Evolutionary conservation across 1,140 invertebrate species (phyloP).

Genomic region (Neoseiulus cucumeris): DNA sequence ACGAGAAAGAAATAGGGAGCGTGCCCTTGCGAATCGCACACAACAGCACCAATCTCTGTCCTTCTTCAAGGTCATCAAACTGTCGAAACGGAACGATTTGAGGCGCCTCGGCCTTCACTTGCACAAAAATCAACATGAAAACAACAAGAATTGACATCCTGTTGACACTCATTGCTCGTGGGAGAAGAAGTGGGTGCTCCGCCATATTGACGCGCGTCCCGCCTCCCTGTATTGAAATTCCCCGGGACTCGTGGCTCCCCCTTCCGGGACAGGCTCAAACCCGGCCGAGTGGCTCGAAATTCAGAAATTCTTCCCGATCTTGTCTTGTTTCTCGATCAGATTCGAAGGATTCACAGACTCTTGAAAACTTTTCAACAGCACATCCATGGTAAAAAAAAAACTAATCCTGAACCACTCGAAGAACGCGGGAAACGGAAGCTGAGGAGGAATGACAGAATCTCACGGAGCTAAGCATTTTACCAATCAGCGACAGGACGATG

Average conservation of each 20-base stretch:
- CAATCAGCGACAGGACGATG: too few species aligned
- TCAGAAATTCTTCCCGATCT: too few species aligned
- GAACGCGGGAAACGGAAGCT: too few species aligned
- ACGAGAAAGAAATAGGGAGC: slow-evolving; percentile 31
- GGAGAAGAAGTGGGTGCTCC: not conserved
- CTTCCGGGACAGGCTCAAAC: not conserved
- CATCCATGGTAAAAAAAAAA: too few species aligned
- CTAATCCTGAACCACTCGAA: too few species aligned
- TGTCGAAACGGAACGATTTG: not conserved
- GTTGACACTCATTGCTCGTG: not conserved
- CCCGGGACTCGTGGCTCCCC: not conserved
- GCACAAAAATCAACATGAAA: not conserved
- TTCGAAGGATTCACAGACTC: too few species aligned
- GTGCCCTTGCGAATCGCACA: slow-evolving; percentile 28
- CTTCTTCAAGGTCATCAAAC: not conserved
- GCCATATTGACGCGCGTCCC: not conserved
- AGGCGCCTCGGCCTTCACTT: not conserved
- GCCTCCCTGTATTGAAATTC: too few species aligned
- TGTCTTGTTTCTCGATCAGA: too few species aligned
- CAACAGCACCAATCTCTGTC: slow-evolving; percentile 24
- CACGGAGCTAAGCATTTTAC: too few species aligned
- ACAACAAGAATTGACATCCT: not conserved
- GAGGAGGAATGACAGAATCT: too few species aligned
- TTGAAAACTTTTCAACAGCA: too few species aligned
- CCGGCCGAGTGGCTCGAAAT: too few species aligned